These are phyloP conservation scores for Podocnemis expansa DNA, from an alignment of 2,113 vertebrate genomes.

Conservation along the genomic window DNA sequence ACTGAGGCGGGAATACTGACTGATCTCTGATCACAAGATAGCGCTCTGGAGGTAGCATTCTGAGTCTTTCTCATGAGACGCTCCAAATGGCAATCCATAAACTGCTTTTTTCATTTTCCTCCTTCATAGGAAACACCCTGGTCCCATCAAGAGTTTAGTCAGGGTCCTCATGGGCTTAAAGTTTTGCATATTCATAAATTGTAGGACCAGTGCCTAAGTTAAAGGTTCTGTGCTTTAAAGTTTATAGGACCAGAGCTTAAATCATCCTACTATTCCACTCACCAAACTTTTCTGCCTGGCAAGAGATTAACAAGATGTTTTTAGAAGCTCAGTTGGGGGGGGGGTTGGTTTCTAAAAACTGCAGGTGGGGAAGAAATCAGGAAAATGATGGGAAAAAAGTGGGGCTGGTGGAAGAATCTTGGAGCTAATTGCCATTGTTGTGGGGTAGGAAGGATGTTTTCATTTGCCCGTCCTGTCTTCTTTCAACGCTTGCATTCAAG, in stretches of 20 bases:
- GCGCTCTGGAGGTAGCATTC: neutral
- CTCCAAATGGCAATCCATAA: neutral
- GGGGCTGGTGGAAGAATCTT: neutral
- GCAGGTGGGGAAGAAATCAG: neutral
- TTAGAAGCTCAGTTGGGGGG: neutral
- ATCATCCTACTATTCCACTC: neutral
- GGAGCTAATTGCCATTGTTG: neutral
- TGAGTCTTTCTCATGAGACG: fast-evolving
- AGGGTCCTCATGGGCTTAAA: neutral
- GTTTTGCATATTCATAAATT: neutral
- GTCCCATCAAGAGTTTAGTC: neutral
- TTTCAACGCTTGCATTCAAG: neutral
- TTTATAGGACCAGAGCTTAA: neutral
- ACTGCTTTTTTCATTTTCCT: neutral
- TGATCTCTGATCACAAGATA: neutral
- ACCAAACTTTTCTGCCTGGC: fast-evolving
- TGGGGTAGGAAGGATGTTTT: neutral
- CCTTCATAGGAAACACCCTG: neutral
- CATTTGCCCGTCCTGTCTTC: neutral
- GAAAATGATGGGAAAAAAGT: neutral
- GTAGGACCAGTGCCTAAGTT: neutral
- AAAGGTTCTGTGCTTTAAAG: neutral
- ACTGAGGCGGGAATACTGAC: neutral
- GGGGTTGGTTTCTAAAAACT: neutral
- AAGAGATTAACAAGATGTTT: neutral